Evolutionary conservation across 2,113 vertebrate genomes (phyloP).

Genomic region (Nicator chloris): DNA sequence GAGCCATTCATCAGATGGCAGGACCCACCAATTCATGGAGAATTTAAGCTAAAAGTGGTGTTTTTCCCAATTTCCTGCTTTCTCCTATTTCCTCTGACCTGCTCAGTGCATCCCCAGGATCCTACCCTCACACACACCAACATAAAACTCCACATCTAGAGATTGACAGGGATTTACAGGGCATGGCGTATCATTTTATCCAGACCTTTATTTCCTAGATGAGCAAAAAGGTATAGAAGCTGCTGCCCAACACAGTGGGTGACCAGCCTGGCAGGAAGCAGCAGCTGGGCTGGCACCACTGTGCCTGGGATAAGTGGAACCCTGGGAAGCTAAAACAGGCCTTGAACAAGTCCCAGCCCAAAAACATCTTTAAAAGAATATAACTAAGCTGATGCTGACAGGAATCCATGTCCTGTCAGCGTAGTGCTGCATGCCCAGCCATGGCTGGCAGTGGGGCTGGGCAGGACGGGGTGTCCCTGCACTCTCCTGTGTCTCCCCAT

Average conservation of each 20-base stretch:
- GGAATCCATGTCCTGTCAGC: rapidly evolving
- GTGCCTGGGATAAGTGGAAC: neutral
- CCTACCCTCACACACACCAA: neutral
- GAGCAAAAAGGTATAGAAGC: neutral
- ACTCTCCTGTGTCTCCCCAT: neutral
- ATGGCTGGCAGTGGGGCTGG: rapidly evolving
- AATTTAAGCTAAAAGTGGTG: neutral
- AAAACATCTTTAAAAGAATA: neutral
- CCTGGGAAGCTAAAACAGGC: neutral
- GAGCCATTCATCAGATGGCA: rapidly evolving
- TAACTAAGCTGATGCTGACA: neutral
- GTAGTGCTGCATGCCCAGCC: neutral
- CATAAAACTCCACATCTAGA: neutral
- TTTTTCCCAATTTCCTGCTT: neutral
- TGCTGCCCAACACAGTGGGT: neutral
- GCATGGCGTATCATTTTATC: neutral
- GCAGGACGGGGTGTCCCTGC: rapidly evolving
- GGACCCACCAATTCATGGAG: neutral
- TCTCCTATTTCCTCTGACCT: neutral
- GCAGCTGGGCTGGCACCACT: neutral
- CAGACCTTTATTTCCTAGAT: neutral
- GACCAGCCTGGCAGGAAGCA: neutral
- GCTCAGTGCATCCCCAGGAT: neutral
- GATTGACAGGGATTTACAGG: neutral
- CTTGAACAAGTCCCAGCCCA: neutral